A percentile compares a stretch with the other conserved stretches of the same genome.
These are phyloP conservation scores for Sylvia atricapilla DNA, from an alignment of 2,113 vertebrate species.

Conservation along the genomic window DNA sequence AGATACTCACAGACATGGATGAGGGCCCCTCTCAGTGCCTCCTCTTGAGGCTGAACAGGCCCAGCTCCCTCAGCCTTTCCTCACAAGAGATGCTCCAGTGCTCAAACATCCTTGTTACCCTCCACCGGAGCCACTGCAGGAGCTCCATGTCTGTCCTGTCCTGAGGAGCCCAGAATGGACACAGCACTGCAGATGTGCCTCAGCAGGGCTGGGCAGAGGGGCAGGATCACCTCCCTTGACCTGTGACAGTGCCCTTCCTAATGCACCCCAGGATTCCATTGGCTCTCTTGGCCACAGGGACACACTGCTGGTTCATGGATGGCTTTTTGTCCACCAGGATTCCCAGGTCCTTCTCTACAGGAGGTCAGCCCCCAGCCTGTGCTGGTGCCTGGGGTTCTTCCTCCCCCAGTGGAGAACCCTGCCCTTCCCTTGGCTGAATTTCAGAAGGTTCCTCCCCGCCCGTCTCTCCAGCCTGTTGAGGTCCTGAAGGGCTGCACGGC, in stretches of 20 bases:
- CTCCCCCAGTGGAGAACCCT: background rate
- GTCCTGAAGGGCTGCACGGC: background rate
- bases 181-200: background rate
- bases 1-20: background rate
- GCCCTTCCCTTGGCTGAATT: accelerated
- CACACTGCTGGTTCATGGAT: background rate
- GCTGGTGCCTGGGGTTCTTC: accelerated
- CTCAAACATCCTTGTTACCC: background rate
- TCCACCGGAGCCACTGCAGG: background rate
- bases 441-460: background rate
- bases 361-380: background rate
- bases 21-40: no score
- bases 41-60: no score
- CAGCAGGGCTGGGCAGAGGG: background rate
- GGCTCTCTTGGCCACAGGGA: background rate
- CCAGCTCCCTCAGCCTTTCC: no score
- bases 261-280: no score
- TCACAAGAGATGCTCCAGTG: background rate
- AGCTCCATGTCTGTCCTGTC: background rate
- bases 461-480: accelerated
- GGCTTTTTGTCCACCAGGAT: accelerated
- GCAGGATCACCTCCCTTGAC: background rate
- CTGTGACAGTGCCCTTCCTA: background rate
- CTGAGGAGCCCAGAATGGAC: background rate
- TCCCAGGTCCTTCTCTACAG: background rate